Conservation (phyloP, 2,113 vertebrate species). For the Tonatia bakeri region DNA sequence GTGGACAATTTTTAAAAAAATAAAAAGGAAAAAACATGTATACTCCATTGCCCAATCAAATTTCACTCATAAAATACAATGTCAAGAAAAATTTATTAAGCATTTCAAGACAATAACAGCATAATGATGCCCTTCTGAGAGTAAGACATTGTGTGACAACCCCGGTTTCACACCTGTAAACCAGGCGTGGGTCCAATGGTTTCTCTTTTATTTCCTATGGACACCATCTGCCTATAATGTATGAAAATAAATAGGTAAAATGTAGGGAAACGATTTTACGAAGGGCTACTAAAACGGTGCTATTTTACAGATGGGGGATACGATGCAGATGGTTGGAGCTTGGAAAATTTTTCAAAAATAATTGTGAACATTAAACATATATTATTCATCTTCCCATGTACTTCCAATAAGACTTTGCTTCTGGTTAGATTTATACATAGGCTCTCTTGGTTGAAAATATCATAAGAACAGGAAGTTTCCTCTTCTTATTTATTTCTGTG, state of each 20-base stretch:
- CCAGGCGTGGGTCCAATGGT: background rate
- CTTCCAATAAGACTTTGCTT: background rate
- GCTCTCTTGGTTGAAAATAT: background rate
- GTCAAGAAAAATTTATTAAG: background rate
- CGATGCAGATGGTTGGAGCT: background rate
- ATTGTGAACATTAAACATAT: background rate
- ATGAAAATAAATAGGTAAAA: background rate
- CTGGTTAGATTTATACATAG: background rate
- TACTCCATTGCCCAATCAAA: background rate
- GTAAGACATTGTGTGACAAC: accelerated
- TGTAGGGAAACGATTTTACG: background rate
- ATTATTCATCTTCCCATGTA: background rate
- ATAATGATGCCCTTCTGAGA: background rate
- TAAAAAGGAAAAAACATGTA: background rate
- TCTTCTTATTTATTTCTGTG: background rate
- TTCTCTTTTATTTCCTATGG: background rate
- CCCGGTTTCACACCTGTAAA: accelerated
- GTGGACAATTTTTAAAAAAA: background rate
- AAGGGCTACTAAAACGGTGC: background rate
- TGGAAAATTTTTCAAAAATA: background rate
- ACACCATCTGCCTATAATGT: background rate
- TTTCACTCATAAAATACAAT: background rate
- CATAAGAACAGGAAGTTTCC: background rate
- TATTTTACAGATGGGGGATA: background rate
- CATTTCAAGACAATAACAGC: background rate